These are phyloP conservation scores for Delia radicum DNA, from an alignment of 1,140 invertebrate species.

Conservation along the genomic window DNA sequence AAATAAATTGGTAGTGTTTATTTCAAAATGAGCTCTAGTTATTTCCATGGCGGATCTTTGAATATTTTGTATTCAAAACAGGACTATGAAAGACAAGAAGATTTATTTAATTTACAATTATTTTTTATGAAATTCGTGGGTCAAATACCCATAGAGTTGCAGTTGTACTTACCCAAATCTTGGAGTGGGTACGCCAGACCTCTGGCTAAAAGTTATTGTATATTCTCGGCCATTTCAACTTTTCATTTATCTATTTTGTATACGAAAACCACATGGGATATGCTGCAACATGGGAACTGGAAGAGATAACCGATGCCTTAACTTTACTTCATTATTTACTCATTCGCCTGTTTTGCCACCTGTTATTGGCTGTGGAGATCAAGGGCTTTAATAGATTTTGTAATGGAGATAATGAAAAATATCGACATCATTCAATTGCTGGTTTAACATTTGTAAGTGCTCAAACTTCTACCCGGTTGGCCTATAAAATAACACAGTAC, in stretches of 20 bases:
- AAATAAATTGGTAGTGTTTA: not conserved
- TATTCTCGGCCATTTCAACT: slow-evolving; percentile 30
- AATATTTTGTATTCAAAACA: not conserved
- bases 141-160: not conserved
- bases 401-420: slow-evolving; percentile 38
- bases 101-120: slow-evolving; percentile 3
- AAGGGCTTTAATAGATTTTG: slow-evolving; percentile 27
- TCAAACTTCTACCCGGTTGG: slow-evolving; percentile 25
- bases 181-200: not conserved
- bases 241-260: slow-evolving; percentile 42
- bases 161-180: not conserved
- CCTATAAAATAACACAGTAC: slow-evolving; percentile 30
- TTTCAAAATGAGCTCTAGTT: not conserved
- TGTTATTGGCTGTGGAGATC: slow-evolving; percentile 41
- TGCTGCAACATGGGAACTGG: slow-evolving; percentile 40
- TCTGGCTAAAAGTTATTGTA: slow-evolving; percentile 25
- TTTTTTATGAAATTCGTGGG: slow-evolving; percentile 12
- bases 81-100: not conserved
- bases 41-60: not conserved
- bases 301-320: slow-evolving; percentile 45
- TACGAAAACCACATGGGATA: slow-evolving; percentile 41
- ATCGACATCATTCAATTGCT: slow-evolving; percentile 49
- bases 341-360: slow-evolving; percentile 39
- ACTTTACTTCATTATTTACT: slow-evolving; percentile 50
- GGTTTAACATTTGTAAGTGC: slow-evolving; percentile 45